These are phyloP conservation scores for Chromis chromis DNA, from an alignment of 2,797 vertebrate genomes.

Conservation along the genomic window DNA sequence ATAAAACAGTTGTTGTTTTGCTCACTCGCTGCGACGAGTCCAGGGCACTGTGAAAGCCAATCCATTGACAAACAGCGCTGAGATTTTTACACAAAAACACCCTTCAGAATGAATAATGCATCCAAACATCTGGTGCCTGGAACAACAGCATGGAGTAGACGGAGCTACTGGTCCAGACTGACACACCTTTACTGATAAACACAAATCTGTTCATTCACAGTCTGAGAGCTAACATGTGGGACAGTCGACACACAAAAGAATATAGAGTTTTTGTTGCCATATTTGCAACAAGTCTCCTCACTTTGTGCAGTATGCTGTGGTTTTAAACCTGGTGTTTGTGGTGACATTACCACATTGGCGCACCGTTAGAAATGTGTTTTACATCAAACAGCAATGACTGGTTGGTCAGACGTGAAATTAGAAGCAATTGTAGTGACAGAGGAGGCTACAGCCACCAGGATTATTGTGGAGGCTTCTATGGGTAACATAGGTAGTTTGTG, in stretches of 20 bases:
- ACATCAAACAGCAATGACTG: too few species aligned
- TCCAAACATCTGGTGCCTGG: constrained; percentile 71
- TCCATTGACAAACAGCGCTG: constrained; percentile 59
- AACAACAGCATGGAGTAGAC: constrained; percentile 48
- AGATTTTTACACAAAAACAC: constrained; percentile 63
- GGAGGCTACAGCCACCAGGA: too few species aligned
- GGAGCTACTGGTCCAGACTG: constrained; percentile 48
- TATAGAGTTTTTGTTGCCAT: neutral
- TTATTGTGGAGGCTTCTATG: too few species aligned
- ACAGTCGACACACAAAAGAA: neutral
- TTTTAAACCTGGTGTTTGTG: too few species aligned
- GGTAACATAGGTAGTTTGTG: too few species aligned
- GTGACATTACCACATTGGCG: too few species aligned
- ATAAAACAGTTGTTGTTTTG: constrained; percentile 66
- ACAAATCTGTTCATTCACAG: constrained; percentile 24
- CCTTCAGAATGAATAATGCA: constrained; percentile 69
- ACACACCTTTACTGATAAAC: constrained; percentile 30
- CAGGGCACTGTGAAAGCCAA: constrained; percentile 58
- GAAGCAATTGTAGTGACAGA: too few species aligned
- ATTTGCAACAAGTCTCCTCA: neutral
- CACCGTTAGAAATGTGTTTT: too few species aligned
- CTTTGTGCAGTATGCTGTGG: too few species aligned
- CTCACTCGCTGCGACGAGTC: constrained; percentile 49
- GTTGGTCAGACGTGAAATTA: too few species aligned
- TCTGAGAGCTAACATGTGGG: constrained; percentile 1